These are phyloP conservation scores for Saguinus midas DNA, from an alignment of 2,113 vertebrate species.

Conservation along the genomic window DNA sequence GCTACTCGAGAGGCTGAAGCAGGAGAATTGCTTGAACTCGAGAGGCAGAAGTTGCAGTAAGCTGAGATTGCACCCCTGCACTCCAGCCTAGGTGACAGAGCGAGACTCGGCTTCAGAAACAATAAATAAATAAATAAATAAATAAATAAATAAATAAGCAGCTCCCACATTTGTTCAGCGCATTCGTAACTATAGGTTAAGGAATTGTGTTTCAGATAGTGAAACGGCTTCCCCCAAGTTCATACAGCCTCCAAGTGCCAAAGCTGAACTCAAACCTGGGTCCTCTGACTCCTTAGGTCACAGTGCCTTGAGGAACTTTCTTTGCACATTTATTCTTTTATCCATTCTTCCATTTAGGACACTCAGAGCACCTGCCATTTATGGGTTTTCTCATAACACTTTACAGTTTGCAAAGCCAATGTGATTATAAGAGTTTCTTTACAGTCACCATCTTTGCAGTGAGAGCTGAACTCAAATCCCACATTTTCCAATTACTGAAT, in stretches of 20 bases:
- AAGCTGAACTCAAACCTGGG: background rate
- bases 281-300: background rate
- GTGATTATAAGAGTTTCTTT: background rate
- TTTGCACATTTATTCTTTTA: background rate
- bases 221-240: background rate
- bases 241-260: background rate
- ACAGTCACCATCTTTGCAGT: background rate
- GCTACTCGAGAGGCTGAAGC: too few relatives aligned
- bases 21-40: too few relatives aligned
- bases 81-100: too few relatives aligned
- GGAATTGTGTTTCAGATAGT: background rate
- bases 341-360: background rate
- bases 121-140: too few relatives aligned
- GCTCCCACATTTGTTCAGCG: background rate
- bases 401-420: background rate
- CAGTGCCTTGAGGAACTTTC: fast-evolving
- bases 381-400: fast-evolving
- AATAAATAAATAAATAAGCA: background rate
- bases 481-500: background rate
- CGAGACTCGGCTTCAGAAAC: fast-evolving
- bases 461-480: background rate
- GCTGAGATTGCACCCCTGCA: too few relatives aligned
- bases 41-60: too few relatives aligned
- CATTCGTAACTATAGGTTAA: background rate
- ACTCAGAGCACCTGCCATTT: background rate